Percentiles rank a stretch among this genome's conserved stretches.
phyloP scores from a whole-genome alignment of 1,140 invertebrate species.

The Cryptotermes secundus region DNA sequence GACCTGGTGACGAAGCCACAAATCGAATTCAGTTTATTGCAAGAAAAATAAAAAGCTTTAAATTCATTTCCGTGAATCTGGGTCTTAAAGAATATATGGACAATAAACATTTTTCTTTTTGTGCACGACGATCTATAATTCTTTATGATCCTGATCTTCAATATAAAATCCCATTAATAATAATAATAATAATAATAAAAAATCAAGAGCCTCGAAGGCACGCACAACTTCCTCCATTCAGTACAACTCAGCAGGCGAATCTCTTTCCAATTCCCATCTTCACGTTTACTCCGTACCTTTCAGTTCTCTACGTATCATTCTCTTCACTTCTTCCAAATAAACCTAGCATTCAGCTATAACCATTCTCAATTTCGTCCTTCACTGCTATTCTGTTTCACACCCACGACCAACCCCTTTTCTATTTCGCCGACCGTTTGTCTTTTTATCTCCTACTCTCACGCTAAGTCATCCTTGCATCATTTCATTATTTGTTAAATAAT shows the following conservation, averaged over 20 bases:
- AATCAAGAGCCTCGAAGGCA: background rate
- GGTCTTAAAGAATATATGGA: background rate
- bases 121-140: background rate
- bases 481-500: constrained; percentile 17
- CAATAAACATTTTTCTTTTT: background rate
- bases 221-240: background rate
- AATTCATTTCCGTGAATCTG: background rate
- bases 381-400: background rate
- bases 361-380: background rate
- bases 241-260: background rate
- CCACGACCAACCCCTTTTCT: background rate
- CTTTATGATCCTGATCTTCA: constrained; percentile 12
- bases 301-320: background rate
- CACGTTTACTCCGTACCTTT: background rate
- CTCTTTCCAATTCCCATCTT: constrained; percentile 9
- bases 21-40: background rate
- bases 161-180: constrained; percentile 20
- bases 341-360: background rate
- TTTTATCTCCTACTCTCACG: background rate
- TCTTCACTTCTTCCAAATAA: background rate
- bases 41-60: background rate
- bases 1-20: background rate
- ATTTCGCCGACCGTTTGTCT: background rate
- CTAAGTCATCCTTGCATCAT: constrained; percentile 3
- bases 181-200: background rate